phyloP scores from a whole-genome alignment of 2,888 invertebrate genomes.

The Pelosia muscerda region DNA sequence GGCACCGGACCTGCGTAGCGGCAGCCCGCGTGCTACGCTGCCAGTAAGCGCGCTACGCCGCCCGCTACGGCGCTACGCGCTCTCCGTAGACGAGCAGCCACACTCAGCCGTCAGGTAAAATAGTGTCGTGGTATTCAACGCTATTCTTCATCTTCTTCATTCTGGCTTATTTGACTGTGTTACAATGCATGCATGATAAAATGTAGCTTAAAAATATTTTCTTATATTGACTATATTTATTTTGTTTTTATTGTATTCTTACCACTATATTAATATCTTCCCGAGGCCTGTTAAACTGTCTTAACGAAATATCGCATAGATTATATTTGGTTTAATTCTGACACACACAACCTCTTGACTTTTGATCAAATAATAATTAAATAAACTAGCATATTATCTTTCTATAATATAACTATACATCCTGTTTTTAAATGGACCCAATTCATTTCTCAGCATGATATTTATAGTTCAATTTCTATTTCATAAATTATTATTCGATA shows the following conservation, averaged over 20 bases:
- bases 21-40: conserved; percentile 70
- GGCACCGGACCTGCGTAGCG: conserved; percentile 86
- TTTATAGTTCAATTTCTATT: not conserved
- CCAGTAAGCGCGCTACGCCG: conserved; percentile 77
- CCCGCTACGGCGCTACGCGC: conserved; percentile 91
- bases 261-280: not conserved
- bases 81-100: conserved; percentile 93
- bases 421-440: not conserved
- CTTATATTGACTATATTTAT: not conserved
- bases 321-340: not conserved
- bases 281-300: not conserved
- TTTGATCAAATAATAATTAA: too few relatives aligned
- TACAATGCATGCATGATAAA: not conserved
- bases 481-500: not conserved
- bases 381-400: not conserved
- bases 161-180: conserved; percentile 21
- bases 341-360: too few relatives aligned
- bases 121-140: conserved; percentile 26
- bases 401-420: not conserved
- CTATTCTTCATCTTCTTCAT: conserved; percentile 35
- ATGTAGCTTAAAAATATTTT: conserved; percentile 1
- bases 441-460: not conserved
- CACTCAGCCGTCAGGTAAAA: conserved; percentile 80
- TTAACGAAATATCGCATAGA: not conserved
- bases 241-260: not conserved